phyloP scores from a whole-genome alignment of 64 coral and sea anemone species.

The Orbicella faveolata region DNA sequence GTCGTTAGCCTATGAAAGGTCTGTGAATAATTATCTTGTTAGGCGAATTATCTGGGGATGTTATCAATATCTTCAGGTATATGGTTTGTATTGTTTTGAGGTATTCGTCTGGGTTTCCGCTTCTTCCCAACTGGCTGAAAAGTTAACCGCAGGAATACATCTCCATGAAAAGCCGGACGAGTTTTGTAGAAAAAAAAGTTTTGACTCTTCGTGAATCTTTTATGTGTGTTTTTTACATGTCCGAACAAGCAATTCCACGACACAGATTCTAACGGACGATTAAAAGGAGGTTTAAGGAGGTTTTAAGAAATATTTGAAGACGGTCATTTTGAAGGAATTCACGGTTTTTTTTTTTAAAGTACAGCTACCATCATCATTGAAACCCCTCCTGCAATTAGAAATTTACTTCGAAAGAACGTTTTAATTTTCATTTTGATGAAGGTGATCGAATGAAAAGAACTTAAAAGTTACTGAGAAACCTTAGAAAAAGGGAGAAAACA shows the following conservation, averaged over 20 bases:
- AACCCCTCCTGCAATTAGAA: too few species aligned
- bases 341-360: too few species aligned
- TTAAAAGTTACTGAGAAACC: too few species aligned
- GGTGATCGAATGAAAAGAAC: too few species aligned
- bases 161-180: not conserved
- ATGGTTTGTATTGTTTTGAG: conserved; percentile 8
- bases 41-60: conserved; percentile 4
- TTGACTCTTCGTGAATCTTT: not conserved
- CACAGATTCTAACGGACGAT: too few species aligned
- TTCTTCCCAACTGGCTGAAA: not conserved
- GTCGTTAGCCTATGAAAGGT: not conserved
- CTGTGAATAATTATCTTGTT: not conserved
- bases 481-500: too few species aligned
- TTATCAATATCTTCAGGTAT: not conserved
- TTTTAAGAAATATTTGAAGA: too few species aligned
- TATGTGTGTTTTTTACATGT: not conserved
- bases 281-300: too few species aligned
- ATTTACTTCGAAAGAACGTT: too few species aligned
- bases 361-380: too few species aligned
- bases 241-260: not conserved
- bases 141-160: conserved; percentile 1
- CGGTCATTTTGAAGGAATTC: too few species aligned
- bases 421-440: too few species aligned
- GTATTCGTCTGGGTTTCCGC: not conserved
- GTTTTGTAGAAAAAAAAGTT: not conserved